Percentiles rank a stretch among this genome's conserved stretches.
phyloP scores from a whole-genome alignment of 2,797 vertebrate species.

The Sylvilagus floridanus region DNA sequence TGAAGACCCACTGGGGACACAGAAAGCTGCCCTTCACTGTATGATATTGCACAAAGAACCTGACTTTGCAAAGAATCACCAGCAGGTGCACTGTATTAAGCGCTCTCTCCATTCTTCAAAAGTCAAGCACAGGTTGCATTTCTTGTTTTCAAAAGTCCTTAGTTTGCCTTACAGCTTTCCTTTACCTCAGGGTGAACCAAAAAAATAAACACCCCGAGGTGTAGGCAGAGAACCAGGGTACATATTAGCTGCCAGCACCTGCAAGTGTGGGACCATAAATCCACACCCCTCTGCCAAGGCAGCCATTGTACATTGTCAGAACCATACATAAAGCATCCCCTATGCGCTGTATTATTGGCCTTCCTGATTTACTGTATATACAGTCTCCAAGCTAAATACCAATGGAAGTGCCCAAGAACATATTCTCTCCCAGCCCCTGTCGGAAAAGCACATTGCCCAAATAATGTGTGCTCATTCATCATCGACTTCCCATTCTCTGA shows the following conservation, averaged over 20 bases:
- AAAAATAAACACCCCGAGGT: slow-evolving; percentile 45
- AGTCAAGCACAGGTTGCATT: not conserved
- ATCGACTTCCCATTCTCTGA: not conserved
- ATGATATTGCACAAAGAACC: not conserved
- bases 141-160: not conserved
- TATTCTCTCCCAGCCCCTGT: slow-evolving; percentile 50
- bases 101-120: not conserved
- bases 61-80: not conserved
- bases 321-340: slow-evolving; percentile 69
- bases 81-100: not conserved
- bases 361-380: slow-evolving; percentile 69
- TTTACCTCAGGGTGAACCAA: slow-evolving; percentile 70
- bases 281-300: not conserved
- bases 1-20: not conserved
- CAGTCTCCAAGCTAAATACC: slow-evolving; percentile 59
- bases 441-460: not conserved
- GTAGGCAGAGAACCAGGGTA: not conserved
- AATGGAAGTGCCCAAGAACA: not conserved
- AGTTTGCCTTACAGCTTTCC: slow-evolving; percentile 27
- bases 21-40: fast-evolving
- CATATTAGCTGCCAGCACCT: slow-evolving; percentile 55
- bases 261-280: slow-evolving; percentile 70
- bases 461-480: slow-evolving; percentile 53
- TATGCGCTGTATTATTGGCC: not conserved
- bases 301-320: not conserved